A percentile compares a stretch with the other conserved stretches of the same genome.
Conservation (phyloP, 1,140 invertebrate species). For the Euwallacea similis region DNA sequence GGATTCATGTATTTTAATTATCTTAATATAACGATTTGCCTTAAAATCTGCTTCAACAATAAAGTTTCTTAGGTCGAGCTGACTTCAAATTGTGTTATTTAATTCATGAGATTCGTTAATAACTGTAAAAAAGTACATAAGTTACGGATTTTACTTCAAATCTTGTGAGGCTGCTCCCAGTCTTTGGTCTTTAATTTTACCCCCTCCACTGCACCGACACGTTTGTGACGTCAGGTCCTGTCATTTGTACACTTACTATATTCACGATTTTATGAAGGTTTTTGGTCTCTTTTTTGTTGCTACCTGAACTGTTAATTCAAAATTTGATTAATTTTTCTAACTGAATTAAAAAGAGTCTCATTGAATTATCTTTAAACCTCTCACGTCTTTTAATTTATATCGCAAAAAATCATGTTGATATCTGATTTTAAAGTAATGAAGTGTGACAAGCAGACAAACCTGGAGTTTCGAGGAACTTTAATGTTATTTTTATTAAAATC, state of each 20-base stretch:
- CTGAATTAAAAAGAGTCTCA: slow-evolving; percentile 1
- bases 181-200: background rate
- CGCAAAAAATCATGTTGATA: slow-evolving; percentile 13
- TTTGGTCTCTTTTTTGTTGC: slow-evolving; percentile 5
- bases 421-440: slow-evolving; percentile 19
- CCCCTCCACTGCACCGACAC: background rate
- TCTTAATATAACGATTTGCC: too few relatives aligned
- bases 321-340: background rate
- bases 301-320: background rate
- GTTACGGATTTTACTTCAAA: too few relatives aligned
- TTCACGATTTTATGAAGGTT: slow-evolving; percentile 9
- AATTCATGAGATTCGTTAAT: too few relatives aligned
- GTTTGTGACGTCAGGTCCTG: slow-evolving; percentile 16
- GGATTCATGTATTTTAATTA: too few relatives aligned
- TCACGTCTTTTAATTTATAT: slow-evolving; percentile 21
- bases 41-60: too few relatives aligned
- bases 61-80: too few relatives aligned
- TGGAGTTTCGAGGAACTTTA: background rate
- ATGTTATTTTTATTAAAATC: slow-evolving; percentile 4
- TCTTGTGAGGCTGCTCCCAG: too few relatives aligned
- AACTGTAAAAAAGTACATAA: too few relatives aligned
- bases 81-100: too few relatives aligned
- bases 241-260: slow-evolving; percentile 5
- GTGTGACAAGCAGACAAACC: slow-evolving; percentile 16
- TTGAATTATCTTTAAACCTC: background rate